These are phyloP conservation scores for Phyto melanocephala DNA, from an alignment of 2,888 invertebrate genomes.

Conservation along the genomic window DNA sequence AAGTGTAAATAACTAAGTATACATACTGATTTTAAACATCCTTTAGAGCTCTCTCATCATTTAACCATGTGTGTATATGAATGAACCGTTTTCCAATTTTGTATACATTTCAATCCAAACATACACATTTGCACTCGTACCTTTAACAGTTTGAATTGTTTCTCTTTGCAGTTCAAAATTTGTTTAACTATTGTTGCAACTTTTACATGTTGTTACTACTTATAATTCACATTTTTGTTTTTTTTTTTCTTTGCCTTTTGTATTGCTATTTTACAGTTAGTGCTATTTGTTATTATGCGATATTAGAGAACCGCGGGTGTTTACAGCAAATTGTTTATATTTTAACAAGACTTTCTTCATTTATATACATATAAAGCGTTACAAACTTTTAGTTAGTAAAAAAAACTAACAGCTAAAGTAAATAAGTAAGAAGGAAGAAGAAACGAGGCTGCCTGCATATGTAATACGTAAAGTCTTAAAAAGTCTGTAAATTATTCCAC, in stretches of 20 bases:
- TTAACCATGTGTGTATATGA: neutral
- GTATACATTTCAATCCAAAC: neutral
- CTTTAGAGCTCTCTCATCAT: slow-evolving; percentile 22
- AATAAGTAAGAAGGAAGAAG: neutral
- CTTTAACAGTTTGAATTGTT: neutral
- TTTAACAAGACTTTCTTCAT: slow-evolving; percentile 34
- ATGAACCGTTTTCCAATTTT: slow-evolving; percentile 14
- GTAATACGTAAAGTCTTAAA: neutral
- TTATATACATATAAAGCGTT: neutral
- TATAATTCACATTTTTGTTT: neutral
- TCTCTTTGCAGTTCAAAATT: slow-evolving; percentile 12
- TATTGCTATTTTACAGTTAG: slow-evolving; percentile 33
- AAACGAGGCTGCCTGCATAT: neutral
- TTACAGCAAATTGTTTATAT: slow-evolving; percentile 46
- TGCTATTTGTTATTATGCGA: slow-evolving; percentile 31
- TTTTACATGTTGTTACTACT: slow-evolving; percentile 55
- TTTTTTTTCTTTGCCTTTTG: neutral
- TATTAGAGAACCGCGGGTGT: slow-evolving; percentile 59
- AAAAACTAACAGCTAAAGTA: neutral
- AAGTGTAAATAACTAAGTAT: neutral
- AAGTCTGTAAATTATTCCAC: slow-evolving; percentile 4
- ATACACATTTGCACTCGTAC: neutral
- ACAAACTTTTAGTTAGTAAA: neutral
- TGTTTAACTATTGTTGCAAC: slow-evolving; percentile 37
- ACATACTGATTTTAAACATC: slow-evolving; percentile 24